Conservation (phyloP, 2,797 vertebrate genomes). For the Argentina silus region DNA sequence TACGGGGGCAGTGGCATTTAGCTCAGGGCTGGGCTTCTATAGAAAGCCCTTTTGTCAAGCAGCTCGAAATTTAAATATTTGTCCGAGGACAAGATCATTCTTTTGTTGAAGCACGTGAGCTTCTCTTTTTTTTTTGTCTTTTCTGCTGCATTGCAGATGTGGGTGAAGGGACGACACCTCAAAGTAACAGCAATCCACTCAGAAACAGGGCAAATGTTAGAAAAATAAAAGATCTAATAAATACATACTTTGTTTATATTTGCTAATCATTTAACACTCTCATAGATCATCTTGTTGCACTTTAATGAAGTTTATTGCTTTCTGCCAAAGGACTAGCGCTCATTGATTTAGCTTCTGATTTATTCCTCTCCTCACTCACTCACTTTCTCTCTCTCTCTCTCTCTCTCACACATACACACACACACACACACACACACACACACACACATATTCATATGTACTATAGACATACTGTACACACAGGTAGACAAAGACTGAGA, state of each 20-base stretch:
- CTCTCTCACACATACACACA: background rate
- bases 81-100: slow-evolving; percentile 58
- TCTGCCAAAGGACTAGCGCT: slow-evolving; percentile 61
- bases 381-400: slow-evolving; percentile 25
- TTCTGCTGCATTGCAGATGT: slow-evolving; percentile 86
- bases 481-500: slow-evolving; percentile 37
- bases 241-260: slow-evolving; percentile 49
- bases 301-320: slow-evolving; percentile 73
- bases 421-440: background rate
- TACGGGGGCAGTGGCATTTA: background rate
- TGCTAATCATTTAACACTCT: slow-evolving; percentile 18
- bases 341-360: slow-evolving; percentile 66
- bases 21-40: slow-evolving; percentile 1
- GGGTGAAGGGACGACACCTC: slow-evolving; percentile 75
- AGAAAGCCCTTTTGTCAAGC: slow-evolving; percentile 26
- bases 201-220: slow-evolving; percentile 53
- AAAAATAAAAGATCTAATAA: slow-evolving; percentile 65
- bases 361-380: slow-evolving; percentile 35
- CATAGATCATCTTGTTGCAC: slow-evolving; percentile 61
- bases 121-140: slow-evolving; percentile 61
- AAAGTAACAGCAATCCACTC: slow-evolving; percentile 56
- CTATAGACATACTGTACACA: slow-evolving; percentile 37
- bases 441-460: slow-evolving; percentile 33
- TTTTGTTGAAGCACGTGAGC: slow-evolving; percentile 65
- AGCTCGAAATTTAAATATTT: slow-evolving; percentile 21